Conservation (phyloP, 2,113 vertebrate species). For the Tragulus kanchil region DNA sequence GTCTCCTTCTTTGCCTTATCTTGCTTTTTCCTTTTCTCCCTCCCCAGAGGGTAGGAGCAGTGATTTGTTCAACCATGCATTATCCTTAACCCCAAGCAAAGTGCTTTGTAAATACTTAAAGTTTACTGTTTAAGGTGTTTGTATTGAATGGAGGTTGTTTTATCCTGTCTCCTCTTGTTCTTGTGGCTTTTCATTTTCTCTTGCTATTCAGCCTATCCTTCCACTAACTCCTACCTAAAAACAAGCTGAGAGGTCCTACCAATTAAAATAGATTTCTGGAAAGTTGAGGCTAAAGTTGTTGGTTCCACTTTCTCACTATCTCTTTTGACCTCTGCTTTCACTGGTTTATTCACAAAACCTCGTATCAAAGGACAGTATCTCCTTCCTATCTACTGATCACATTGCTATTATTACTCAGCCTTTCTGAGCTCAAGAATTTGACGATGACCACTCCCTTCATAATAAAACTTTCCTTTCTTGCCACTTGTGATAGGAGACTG, state of each 20-base stretch:
- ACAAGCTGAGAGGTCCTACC: background rate
- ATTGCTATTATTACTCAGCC: background rate
- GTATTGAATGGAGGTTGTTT: background rate
- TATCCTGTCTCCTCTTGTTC: background rate
- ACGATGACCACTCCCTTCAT: background rate
- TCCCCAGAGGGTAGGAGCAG: background rate
- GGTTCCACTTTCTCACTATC: background rate
- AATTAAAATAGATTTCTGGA: conserved; percentile 31
- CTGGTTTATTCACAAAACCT: background rate
- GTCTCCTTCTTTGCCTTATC: background rate
- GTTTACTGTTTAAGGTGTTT: background rate
- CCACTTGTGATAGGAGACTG: background rate
- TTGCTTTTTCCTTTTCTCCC: background rate
- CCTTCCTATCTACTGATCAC: background rate
- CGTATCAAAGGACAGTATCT: background rate
- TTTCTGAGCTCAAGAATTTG: background rate
- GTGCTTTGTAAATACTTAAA: background rate
- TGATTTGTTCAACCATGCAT: background rate
- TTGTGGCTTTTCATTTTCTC: background rate
- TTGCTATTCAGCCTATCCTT: background rate
- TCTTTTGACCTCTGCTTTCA: conserved; percentile 20
- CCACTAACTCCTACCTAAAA: conserved; percentile 11
- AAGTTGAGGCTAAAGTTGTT: background rate
- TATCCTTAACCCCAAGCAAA: conserved; percentile 23
- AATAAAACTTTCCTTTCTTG: background rate